These are phyloP conservation scores for Diadema setosum DNA, from an alignment of 35 echinoderm and acorn worm species.

Conservation along the genomic window DNA sequence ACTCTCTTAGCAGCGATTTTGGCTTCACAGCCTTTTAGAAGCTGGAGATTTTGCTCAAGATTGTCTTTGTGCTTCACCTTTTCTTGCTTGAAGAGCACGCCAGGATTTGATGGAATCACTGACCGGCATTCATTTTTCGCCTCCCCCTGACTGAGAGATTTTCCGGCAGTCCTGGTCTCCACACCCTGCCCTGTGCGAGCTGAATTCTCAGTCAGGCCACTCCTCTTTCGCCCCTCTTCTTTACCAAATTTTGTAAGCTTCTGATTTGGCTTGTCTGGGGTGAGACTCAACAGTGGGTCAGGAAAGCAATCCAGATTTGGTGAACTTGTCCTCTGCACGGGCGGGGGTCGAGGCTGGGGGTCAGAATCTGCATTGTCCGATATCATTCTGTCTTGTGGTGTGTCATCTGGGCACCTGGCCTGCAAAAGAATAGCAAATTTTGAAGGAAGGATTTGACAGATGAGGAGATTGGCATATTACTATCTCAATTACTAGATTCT, in stretches of 20 bases:
- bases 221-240: neutral
- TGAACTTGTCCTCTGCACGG: neutral
- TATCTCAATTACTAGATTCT: no score
- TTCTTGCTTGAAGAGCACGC: neutral
- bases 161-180: neutral
- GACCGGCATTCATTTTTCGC: no score
- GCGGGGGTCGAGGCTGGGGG: neutral
- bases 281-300: neutral
- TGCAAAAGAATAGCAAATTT: no score
- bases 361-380: neutral
- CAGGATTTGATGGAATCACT: neutral
- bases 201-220: no score
- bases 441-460: no score
- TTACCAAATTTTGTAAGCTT: neutral
- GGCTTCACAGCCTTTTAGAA: no score
- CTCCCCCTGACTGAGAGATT: neutral
- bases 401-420: no score
- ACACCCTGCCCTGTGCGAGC: neutral
- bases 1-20: no score
- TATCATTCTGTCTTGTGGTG: neutral
- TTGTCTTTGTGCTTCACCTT: neutral
- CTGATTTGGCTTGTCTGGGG: neutral
- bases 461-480: no score
- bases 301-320: neutral
- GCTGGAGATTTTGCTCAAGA: no score